Percentiles rank a stretch among this genome's conserved stretches.
phyloP scores from a whole-genome alignment of 2,113 vertebrate species.

The Opisthocomus hoazin region DNA sequence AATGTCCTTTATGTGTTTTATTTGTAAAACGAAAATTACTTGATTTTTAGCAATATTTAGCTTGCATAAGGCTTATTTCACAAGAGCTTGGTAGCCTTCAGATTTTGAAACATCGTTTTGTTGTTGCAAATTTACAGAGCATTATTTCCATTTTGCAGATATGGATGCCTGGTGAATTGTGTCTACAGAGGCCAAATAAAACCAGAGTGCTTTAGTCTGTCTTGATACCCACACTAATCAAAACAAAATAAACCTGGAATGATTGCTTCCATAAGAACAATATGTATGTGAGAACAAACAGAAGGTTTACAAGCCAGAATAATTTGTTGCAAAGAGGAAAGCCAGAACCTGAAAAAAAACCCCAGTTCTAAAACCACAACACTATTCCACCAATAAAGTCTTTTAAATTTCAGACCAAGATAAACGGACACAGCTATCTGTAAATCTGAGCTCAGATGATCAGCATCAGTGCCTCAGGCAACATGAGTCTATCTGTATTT shows the following conservation, averaged over 20 bases:
- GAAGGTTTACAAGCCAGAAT: neutral
- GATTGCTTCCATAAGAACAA: constrained; percentile 20
- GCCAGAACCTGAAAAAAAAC: neutral
- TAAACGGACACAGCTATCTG: constrained; percentile 53
- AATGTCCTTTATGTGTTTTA: neutral
- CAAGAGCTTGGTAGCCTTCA: neutral
- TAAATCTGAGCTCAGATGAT: constrained; percentile 58
- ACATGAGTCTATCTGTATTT: constrained; percentile 28
- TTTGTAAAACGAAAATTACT: neutral
- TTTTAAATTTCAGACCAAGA: constrained; percentile 49
- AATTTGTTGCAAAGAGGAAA: neutral
- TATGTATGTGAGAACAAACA: neutral
- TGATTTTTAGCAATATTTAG: neutral
- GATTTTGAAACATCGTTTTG: neutral
- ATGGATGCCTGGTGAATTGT: neutral
- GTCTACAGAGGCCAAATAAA: constrained; percentile 24
- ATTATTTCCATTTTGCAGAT: constrained; percentile 28
- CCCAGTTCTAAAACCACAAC: constrained; percentile 19
- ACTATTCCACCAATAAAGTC: neutral
- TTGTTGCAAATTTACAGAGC: neutral
- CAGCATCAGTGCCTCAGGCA: constrained; percentile 45
- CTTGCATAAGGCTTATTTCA: neutral
- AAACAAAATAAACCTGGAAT: constrained; percentile 40
- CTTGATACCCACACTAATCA: constrained; percentile 21
- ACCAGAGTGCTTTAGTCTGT: neutral